phyloP scores from a whole-genome alignment of 2,113 vertebrate species.

The Echinops telfairi region DNA sequence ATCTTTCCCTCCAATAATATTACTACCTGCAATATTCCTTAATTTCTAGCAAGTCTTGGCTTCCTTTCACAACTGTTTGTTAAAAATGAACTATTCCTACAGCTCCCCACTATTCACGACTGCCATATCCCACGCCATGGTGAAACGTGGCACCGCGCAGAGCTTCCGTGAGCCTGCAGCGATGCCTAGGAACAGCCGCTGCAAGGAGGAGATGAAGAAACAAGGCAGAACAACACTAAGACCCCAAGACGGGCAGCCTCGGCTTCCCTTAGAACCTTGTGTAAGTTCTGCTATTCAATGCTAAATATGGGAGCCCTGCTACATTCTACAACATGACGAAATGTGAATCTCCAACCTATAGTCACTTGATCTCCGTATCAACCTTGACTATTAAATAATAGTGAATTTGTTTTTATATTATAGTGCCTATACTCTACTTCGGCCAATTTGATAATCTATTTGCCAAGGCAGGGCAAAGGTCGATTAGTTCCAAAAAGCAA shows the following conservation, averaged over 20 bases:
- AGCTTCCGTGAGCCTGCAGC: too few relatives aligned
- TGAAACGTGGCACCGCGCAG: too few relatives aligned
- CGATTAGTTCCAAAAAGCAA: not conserved
- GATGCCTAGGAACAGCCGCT: too few relatives aligned
- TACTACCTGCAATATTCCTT: not conserved
- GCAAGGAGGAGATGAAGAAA: too few relatives aligned
- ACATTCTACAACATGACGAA: not conserved
- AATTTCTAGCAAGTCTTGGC: slow-evolving; percentile 30
- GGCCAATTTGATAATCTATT: slow-evolving; percentile 25
- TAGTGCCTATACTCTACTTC: not conserved
- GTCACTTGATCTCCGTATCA: not conserved
- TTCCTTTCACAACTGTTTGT: slow-evolving; percentile 36
- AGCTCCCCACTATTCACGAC: not conserved
- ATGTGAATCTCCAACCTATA: slow-evolving; percentile 48
- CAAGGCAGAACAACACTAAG: too few relatives aligned
- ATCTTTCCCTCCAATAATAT: too few relatives aligned
- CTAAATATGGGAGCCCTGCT: too few relatives aligned
- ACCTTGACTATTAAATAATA: not conserved
- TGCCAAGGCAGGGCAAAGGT: not conserved
- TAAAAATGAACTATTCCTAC: slow-evolving; percentile 8
- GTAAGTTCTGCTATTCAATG: too few relatives aligned
- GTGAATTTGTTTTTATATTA: too few relatives aligned
- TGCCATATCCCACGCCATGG: not conserved
- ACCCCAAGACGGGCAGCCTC: too few relatives aligned
- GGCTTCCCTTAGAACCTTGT: too few relatives aligned